Percentiles rank a stretch among this genome's conserved stretches.
Conservation (phyloP, 2,888 invertebrate species). For the Microplitis manilae region DNA sequence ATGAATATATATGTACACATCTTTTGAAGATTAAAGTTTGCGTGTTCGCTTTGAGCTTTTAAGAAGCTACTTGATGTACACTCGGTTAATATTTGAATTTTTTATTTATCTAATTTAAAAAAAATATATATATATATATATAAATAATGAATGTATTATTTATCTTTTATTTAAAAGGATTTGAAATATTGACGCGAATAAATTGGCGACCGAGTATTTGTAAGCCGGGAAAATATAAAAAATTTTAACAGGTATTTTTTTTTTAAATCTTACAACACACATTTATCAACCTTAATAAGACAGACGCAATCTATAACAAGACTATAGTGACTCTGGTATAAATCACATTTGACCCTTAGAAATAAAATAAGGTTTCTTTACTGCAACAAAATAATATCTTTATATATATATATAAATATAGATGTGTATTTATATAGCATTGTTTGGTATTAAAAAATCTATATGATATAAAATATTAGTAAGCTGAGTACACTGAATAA, state of each 20-base stretch:
- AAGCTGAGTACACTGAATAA: not conserved
- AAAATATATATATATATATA: no score
- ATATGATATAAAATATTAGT: not conserved
- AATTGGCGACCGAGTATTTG: not conserved
- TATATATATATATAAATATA: not conserved
- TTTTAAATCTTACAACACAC: not conserved
- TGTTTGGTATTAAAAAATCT: not conserved
- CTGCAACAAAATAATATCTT: not conserved
- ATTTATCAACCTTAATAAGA: constrained; percentile 1
- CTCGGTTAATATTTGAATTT: not conserved
- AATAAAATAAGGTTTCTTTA: not conserved
- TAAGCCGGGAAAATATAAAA: not conserved
- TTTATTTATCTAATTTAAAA: not conserved
- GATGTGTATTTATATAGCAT: not conserved
- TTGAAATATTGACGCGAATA: not conserved
- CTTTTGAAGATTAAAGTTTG: not conserved
- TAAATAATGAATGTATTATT: not conserved
- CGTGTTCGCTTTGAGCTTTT: not conserved
- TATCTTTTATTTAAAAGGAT: not conserved
- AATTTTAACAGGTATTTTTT: constrained; percentile 7
- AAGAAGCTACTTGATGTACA: not conserved
- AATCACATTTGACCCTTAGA: not conserved
- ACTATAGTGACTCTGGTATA: not conserved
- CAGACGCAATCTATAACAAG: not conserved
- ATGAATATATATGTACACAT: not conserved